Conservation (phyloP, 2,888 invertebrate species). For the Euproctis similis region DNA sequence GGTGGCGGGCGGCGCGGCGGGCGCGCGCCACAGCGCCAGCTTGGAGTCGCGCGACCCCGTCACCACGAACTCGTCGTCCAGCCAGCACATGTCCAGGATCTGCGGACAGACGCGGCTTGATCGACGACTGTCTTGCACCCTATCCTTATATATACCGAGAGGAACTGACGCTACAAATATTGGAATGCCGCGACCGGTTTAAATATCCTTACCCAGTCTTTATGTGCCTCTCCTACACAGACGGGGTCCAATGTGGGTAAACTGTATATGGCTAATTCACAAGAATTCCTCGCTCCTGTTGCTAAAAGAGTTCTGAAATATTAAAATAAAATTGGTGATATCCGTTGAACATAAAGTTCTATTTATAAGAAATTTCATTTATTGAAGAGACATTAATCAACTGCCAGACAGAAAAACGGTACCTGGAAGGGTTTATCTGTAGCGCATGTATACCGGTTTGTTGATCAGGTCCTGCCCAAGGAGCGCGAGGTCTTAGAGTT, state of each 20-base stretch:
- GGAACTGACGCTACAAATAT: too few relatives aligned
- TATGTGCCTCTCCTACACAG: slow-evolving; percentile 95
- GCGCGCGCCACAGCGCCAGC: slow-evolving; percentile 92
- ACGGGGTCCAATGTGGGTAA: slow-evolving; percentile 96
- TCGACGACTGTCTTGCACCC: too few relatives aligned
- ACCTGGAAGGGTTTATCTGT: slow-evolving; percentile 92
- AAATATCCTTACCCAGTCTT: slow-evolving; percentile 83
- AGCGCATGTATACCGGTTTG: slow-evolving; percentile 96
- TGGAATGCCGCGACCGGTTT: too few relatives aligned
- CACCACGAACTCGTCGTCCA: slow-evolving; percentile 96
- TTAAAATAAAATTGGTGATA: too few relatives aligned
- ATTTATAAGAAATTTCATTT: neutral
- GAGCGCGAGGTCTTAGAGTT: slow-evolving; percentile 79
- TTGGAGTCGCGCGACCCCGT: slow-evolving; percentile 95
- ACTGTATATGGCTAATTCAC: slow-evolving; percentile 91
- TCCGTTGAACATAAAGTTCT: too few relatives aligned
- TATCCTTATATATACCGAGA: too few relatives aligned
- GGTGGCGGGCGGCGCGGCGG: slow-evolving; percentile 35
- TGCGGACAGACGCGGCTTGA: too few relatives aligned
- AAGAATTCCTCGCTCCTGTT: slow-evolving; percentile 93
- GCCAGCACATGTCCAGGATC: slow-evolving; percentile 93
- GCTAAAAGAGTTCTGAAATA: slow-evolving; percentile 83
- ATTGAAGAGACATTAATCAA: too few relatives aligned
- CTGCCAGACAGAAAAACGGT: neutral
- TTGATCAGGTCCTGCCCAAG: slow-evolving; percentile 76